Evolutionary conservation across 2,888 invertebrate genomes (phyloP), one percentile per base, ranked within the genome.

Genomic region (Cheilosia urbana): DNA sequence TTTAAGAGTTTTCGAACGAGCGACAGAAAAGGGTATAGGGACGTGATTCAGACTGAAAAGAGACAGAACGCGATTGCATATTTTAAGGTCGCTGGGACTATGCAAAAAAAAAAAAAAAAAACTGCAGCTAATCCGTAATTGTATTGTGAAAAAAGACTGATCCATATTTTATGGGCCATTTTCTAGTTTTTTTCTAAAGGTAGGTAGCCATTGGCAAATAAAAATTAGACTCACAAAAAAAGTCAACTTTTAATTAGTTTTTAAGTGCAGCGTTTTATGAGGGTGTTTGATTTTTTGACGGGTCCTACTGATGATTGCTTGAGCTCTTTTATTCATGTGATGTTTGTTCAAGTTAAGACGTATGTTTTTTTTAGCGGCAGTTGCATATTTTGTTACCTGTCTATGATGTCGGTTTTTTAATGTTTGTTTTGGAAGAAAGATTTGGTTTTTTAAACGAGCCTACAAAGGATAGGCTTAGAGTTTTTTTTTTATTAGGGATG

Each of bases 211-310:
- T 53, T 24, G 66, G 53, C 7, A 66, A 66, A 66, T 66, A 66
- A 53, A 66, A 40, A 66, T 42, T 40, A 53, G 27, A 45, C 42
- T 66, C 13, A 66, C 53, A 66, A 66, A 66, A 66, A 66, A 66
- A 66, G 53, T 53, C 66, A 66, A 53, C 17, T 53, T 53, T 66
- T 53, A 42, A 53, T 27, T 34, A 66, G 40, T 37, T 53, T 51
- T 40, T 34, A 21, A 53, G 24, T 19, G 17, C 3, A 21, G 37
- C 15, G 11, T n/a, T 60, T 42, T 60, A 30, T 62, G 30, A 15
- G 5, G 1, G 58, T 40, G 17, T 45, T 24, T 13, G 4, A 45
- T 62, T 30, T 42, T 62, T 42, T n/a, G 2, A 45, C 17, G 13
- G 30, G 2, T 9, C 13, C 0, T 17, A n/a, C 13, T 63, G 27